phyloP scores from a whole-genome alignment of 2,797 vertebrate genomes.

The Phalanger gymnotis region DNA sequence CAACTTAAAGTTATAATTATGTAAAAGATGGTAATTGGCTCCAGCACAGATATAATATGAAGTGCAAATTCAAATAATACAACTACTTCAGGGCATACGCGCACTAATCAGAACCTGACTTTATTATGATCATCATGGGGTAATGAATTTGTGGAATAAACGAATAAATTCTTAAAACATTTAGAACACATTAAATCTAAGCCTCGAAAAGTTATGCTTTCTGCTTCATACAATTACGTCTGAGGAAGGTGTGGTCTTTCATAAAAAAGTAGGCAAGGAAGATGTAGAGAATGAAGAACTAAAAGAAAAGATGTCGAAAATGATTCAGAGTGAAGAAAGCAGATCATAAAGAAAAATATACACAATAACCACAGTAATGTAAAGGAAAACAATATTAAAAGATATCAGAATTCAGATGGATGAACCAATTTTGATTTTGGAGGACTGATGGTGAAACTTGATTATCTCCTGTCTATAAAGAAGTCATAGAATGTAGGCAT shows the following conservation, averaged over 20 bases:
- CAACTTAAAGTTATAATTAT: background rate
- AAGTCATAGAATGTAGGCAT: background rate
- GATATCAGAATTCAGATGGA: background rate
- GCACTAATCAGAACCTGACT: background rate
- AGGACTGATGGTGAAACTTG: background rate
- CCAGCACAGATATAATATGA: background rate
- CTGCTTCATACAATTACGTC: background rate
- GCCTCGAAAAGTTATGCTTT: conserved; percentile 21
- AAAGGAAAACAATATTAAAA: background rate
- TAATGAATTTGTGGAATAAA: conserved; percentile 6
- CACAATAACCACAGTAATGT: background rate
- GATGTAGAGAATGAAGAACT: background rate
- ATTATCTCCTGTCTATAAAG: background rate
- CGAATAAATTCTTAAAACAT: conserved; percentile 27
- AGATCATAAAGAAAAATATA: background rate
- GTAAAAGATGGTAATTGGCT: background rate
- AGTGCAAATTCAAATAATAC: background rate
- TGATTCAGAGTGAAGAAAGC: background rate
- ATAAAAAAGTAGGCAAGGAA: background rate
- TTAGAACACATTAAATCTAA: conserved; percentile 23
- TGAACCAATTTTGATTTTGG: background rate
- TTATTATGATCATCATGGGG: background rate
- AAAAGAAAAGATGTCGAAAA: background rate
- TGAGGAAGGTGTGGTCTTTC: background rate
- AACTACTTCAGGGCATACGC: background rate